Conservation (phyloP, 2,797 vertebrate species). For the Chaetodon trifasciatus region DNA sequence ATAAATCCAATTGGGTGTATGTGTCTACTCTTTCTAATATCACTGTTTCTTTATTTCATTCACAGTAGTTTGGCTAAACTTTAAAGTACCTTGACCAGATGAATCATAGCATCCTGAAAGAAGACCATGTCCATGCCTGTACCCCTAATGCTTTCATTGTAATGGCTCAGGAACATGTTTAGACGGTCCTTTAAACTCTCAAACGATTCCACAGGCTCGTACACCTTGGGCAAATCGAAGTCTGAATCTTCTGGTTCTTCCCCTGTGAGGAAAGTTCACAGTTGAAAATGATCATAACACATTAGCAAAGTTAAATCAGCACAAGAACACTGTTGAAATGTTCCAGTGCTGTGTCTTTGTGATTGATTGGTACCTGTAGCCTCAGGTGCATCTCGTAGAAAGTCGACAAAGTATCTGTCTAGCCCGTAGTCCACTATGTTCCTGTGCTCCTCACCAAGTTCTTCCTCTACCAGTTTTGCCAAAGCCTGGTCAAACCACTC, state of each 20-base stretch:
- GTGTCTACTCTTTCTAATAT: background rate
- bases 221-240: conserved; percentile 91
- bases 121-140: conserved; percentile 95
- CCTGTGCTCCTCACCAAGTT: conserved; percentile 82
- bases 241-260: conserved; percentile 89
- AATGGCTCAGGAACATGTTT: conserved; percentile 90
- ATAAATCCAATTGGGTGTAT: background rate
- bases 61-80: background rate
- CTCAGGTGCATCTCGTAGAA: conserved; percentile 92
- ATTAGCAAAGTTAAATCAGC: background rate
- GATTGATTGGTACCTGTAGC: conserved; percentile 86
- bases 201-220: conserved; percentile 91
- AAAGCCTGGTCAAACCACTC: conserved; percentile 91
- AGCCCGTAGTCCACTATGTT: conserved; percentile 76
- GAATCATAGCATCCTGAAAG: conserved; percentile 94
- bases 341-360: background rate
- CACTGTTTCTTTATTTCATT: background rate
- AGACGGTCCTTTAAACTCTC: conserved; percentile 87
- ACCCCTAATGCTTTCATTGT: conserved; percentile 93
- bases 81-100: conserved; percentile 92
- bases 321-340: background rate
- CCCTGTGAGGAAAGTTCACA: conserved; percentile 77
- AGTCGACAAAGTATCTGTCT: conserved; percentile 94
- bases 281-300: conserved; percentile 5
- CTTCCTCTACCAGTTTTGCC: conserved; percentile 85